A percentile compares a stretch with the other conserved stretches of the same genome.
These are phyloP conservation scores for Philopotamus ludificatus DNA, from an alignment of 1,140 invertebrate genomes.

Conservation along the genomic window DNA sequence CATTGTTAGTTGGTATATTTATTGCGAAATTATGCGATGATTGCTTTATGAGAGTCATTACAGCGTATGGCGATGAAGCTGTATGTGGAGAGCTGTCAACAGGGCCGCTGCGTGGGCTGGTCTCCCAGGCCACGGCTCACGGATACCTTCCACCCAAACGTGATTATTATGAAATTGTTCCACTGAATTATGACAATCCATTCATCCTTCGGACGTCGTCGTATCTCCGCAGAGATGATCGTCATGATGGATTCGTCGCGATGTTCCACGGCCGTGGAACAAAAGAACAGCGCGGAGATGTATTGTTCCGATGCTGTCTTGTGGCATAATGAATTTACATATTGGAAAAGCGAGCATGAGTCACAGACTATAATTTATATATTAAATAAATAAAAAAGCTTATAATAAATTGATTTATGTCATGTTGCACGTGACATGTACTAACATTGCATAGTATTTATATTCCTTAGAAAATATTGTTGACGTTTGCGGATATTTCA, in stretches of 20 bases:
- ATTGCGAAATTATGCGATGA: conserved; percentile 42
- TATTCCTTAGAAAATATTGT: no score
- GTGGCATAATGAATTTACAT: no score
- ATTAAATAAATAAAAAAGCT: no score
- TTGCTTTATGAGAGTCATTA: conserved; percentile 41
- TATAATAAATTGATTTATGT: no score
- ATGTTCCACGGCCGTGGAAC: no score
- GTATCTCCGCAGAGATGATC: neutral
- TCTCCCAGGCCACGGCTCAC: conserved; percentile 18
- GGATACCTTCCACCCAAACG: conserved; percentile 11
- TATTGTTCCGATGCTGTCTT: no score
- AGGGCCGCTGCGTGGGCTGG: conserved; percentile 29
- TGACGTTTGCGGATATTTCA: no score
- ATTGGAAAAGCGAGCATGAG: no score
- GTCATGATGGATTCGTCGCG: neutral
- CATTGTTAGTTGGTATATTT: conserved; percentile 14
- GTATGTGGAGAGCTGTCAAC: conserved; percentile 36
- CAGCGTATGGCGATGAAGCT: conserved; percentile 28
- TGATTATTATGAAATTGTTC: conserved; percentile 29
- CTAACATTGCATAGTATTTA: no score
- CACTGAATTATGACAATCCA: conserved; percentile 29
- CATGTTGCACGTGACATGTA: no score
- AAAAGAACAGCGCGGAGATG: no score
- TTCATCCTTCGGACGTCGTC: neutral
- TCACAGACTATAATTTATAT: no score